Evolutionary conservation across 2,888 invertebrate genomes (phyloP).

Genomic region (Morinoia aosen): DNA sequence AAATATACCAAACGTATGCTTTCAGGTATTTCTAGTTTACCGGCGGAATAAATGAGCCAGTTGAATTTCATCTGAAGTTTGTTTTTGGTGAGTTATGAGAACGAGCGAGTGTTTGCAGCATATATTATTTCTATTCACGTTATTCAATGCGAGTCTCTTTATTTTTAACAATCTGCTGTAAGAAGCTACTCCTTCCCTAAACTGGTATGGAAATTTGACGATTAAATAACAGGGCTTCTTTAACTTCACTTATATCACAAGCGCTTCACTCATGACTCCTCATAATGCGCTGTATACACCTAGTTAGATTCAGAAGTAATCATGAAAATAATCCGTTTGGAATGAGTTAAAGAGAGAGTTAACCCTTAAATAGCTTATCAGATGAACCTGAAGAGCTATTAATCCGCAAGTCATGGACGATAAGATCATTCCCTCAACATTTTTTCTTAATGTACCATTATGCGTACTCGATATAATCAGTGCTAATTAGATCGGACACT

Average conservation of each 20-base stretch:
- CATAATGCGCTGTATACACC: not conserved
- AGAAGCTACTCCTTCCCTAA: not conserved
- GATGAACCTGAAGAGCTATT: not conserved
- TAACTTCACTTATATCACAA: not conserved
- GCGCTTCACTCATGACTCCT: not conserved
- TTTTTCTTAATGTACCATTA: too few relatives aligned
- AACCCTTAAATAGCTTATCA: not conserved
- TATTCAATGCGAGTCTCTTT: not conserved
- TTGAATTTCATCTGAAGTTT: too few relatives aligned
- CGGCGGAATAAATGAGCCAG: too few relatives aligned
- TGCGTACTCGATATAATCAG: too few relatives aligned
- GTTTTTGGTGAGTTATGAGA: too few relatives aligned
- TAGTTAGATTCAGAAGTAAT: not conserved
- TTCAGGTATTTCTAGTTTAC: too few relatives aligned
- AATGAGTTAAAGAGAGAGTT: not conserved
- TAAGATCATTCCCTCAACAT: not conserved
- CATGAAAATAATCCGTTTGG: not conserved
- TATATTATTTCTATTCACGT: not conserved
- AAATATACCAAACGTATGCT: not conserved
- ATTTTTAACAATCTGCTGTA: not conserved
- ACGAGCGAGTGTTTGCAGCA: too few relatives aligned
- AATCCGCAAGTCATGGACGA: not conserved
- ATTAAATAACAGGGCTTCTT: not conserved
- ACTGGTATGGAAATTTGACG: not conserved
- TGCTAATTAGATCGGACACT: too few relatives aligned